Conservation (phyloP, 2,113 vertebrate species). For the Dendropsophus ebraccatus region DNA sequence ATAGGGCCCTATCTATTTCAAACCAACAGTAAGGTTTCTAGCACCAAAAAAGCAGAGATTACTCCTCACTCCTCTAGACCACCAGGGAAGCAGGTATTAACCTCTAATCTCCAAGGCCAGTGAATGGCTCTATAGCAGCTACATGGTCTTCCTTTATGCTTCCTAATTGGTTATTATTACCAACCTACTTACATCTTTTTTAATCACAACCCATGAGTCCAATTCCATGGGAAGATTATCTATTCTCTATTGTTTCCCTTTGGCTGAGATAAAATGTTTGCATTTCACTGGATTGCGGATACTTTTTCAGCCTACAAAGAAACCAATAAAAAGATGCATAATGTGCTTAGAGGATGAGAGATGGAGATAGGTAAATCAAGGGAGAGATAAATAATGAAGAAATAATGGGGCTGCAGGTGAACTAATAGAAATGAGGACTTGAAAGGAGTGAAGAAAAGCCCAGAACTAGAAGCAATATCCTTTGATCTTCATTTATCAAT, state of each 20-base stretch:
- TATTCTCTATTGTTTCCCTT: background rate
- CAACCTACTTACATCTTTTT: no score
- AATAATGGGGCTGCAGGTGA: conserved; percentile 35
- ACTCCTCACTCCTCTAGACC: no score
- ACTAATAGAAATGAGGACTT: conserved; percentile 32
- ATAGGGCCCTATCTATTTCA: no score
- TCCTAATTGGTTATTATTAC: no score
- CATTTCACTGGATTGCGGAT: background rate
- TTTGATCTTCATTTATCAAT: conserved; percentile 47
- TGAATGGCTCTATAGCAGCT: no score
- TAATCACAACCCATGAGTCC: no score
- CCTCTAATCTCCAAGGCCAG: no score
- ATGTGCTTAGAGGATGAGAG: conserved; percentile 1
- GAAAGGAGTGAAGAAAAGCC: background rate
- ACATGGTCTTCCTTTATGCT: no score
- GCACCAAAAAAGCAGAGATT: no score
- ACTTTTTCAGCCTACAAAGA: background rate
- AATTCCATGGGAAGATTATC: background rate
- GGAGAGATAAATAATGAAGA: background rate
- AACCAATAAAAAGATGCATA: conserved; percentile 7
- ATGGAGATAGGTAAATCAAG: background rate
- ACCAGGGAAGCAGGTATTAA: no score
- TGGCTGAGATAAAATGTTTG: background rate
- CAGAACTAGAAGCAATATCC: background rate
- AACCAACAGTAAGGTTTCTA: no score